Percentiles rank a stretch among this genome's conserved stretches.
Evolutionary conservation across 2,797 vertebrate genomes (phyloP).

Genomic region (Epinephelus malabaricus): DNA sequence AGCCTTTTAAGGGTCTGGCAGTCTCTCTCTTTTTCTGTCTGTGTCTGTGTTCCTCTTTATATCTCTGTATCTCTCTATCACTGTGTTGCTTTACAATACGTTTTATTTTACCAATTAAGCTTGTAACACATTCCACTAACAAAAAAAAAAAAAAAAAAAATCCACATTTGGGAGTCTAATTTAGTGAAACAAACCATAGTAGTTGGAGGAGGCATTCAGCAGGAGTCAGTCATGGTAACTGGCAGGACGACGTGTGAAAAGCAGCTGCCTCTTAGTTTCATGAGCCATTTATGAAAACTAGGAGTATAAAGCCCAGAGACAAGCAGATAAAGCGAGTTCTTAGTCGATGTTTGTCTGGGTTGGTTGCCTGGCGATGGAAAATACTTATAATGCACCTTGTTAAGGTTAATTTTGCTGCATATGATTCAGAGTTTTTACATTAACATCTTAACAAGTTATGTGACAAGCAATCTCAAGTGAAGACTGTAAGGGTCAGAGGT

Average conservation of each 20-base stretch:
- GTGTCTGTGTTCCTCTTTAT: background rate
- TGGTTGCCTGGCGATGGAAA: background rate
- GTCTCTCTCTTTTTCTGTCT: constrained; percentile 5
- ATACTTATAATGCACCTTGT: background rate
- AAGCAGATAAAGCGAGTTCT: constrained; percentile 4
- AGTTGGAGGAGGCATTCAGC: constrained; percentile 53
- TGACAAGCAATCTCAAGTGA: constrained; percentile 2
- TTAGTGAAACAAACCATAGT: constrained; percentile 49
- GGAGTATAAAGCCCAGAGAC: constrained; percentile 22
- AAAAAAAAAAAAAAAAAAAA: background rate
- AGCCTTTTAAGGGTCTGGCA: constrained; percentile 36
- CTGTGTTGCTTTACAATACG: background rate
- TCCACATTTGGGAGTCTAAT: background rate
- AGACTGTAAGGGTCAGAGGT: constrained; percentile 8
- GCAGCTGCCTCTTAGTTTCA: constrained; percentile 40
- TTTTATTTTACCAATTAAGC: constrained; percentile 10
- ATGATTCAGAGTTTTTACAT: background rate
- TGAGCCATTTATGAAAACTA: constrained; percentile 44
- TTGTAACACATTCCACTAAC: constrained; percentile 8
- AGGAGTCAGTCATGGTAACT: constrained; percentile 52
- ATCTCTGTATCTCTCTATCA: constrained; percentile 1
- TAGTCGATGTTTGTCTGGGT: constrained; percentile 16
- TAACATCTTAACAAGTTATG: background rate
- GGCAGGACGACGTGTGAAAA: constrained; percentile 62
- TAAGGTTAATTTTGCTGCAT: background rate